Evolutionary conservation across 1,140 invertebrate genomes (phyloP), one percentile per base, ranked within the genome.

Genomic region (Drosophila chauvacae): DNA sequence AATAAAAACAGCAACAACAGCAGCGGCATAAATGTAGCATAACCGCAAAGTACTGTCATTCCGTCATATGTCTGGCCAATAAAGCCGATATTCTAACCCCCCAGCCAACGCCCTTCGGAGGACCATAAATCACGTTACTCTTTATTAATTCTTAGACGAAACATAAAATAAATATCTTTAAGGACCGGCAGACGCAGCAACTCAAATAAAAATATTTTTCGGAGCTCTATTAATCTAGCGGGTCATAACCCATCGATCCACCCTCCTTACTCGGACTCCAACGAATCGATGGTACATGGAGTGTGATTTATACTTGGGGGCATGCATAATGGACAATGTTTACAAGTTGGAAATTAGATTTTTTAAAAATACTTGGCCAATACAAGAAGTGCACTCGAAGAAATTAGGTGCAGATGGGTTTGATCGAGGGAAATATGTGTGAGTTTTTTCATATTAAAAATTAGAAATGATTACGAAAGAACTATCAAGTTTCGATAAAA

Each of bases 41-140:
- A 68, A 68, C 66, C 66, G 26, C 66, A 69, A 70, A 70, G 47
- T 68, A 70, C 63, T 55, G 62, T 68, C 66, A 68, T 55, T 68
- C 23, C 63, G 39, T 69, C 66, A 70, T 70, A 44, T 69, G 63
- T 70, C 39, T 70, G 63, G 63, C 63, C 33, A 70, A 70, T 70
- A 70, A 70, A 70, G 39, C 47, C 33, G 23, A 37, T 68, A 66
- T 68, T 68, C 39, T 41, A 20, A n/a, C 37, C 51, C 28, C 28
- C 51, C 28, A 28, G 20, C 58, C 35, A 18, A 44, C 20, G 16
- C 28, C 56, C 41, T 10, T 11, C 37, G 20, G n/a, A 28, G 56
- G 11, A 30, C 16, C 63, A 70, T 70, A 70, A 70, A 68, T 70
- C 66, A 69, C 37, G 48, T 37, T 53, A 55, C 51, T 68, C 39